Conservation (phyloP, 1,140 invertebrate species). For the Laupala kohalensis region DNA sequence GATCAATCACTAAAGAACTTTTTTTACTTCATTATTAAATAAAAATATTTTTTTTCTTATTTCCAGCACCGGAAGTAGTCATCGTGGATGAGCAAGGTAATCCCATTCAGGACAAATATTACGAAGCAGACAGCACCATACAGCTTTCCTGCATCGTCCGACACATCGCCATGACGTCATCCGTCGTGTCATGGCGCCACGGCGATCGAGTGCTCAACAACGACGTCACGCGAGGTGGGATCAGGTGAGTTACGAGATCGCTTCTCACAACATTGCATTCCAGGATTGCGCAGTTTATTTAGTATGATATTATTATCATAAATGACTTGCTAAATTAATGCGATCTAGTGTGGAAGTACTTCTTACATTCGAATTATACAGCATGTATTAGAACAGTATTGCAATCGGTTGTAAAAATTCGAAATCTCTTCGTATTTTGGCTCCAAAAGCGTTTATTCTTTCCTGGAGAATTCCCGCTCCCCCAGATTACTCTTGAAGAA, state of each 20-base stretch:
- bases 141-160: constrained; percentile 57
- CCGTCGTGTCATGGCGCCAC: constrained; percentile 57
- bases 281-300: too few species aligned
- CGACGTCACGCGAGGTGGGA: constrained; percentile 56
- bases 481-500: too few species aligned
- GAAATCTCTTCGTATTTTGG: too few species aligned
- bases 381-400: too few species aligned
- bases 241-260: constrained; percentile 38
- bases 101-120: constrained; percentile 54
- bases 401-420: too few species aligned
- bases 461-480: too few species aligned
- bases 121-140: constrained; percentile 61
- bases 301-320: too few species aligned
- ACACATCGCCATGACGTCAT: constrained; percentile 51
- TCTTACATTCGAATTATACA: too few species aligned
- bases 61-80: constrained; percentile 53
- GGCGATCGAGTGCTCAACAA: constrained; percentile 54
- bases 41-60: not conserved
- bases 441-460: too few species aligned
- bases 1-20: too few species aligned
- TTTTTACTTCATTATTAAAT: not conserved
- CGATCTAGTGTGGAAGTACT: too few species aligned
- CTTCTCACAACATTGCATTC: not conserved
- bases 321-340: too few species aligned
- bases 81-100: constrained; percentile 58